Conservation (phyloP, 2,888 invertebrate genomes). For the Drosophila setosimentum region DNA sequence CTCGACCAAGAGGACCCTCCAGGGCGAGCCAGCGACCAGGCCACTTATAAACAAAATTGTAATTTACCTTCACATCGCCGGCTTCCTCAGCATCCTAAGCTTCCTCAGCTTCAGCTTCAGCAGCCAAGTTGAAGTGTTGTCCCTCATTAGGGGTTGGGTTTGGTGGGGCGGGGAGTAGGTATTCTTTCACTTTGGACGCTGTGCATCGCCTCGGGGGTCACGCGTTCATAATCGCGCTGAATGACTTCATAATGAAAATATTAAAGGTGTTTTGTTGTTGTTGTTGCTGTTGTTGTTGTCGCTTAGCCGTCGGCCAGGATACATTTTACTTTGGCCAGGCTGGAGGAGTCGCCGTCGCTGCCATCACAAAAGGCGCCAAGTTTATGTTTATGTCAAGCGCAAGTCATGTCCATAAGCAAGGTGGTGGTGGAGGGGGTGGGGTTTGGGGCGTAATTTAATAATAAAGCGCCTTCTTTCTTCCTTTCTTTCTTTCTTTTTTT, state of each 20-base stretch:
- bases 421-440: slow-evolving; percentile 3
- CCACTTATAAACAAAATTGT: slow-evolving; percentile 80
- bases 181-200: slow-evolving; percentile 50
- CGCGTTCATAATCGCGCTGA: slow-evolving; percentile 81
- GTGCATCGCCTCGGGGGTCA: slow-evolving; percentile 76
- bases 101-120: slow-evolving; percentile 22
- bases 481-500: slow-evolving; percentile 61
- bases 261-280: slow-evolving; percentile 80
- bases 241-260: slow-evolving; percentile 84
- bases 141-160: slow-evolving; percentile 61
- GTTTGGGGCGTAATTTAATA: slow-evolving; percentile 69
- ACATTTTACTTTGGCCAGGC: slow-evolving; percentile 54
- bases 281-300: slow-evolving; percentile 16
- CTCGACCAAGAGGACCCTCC: slow-evolving; percentile 38
- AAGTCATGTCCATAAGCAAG: slow-evolving; percentile 25
- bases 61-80: slow-evolving; percentile 72
- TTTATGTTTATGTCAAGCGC: slow-evolving; percentile 78
- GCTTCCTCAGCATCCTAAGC: slow-evolving; percentile 54
- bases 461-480: slow-evolving; percentile 49
- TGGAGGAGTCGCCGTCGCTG: slow-evolving; percentile 33
- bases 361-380: slow-evolving; percentile 75
- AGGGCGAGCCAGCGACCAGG: slow-evolving; percentile 41
- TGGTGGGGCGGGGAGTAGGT: slow-evolving; percentile 1
- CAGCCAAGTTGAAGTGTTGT: slow-evolving; percentile 52
- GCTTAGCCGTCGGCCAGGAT: slow-evolving; percentile 69